A percentile compares a stretch with the other conserved stretches of the same genome.
Conservation (phyloP, 2,888 invertebrate genomes). For the Eupeodes luniger region DNA sequence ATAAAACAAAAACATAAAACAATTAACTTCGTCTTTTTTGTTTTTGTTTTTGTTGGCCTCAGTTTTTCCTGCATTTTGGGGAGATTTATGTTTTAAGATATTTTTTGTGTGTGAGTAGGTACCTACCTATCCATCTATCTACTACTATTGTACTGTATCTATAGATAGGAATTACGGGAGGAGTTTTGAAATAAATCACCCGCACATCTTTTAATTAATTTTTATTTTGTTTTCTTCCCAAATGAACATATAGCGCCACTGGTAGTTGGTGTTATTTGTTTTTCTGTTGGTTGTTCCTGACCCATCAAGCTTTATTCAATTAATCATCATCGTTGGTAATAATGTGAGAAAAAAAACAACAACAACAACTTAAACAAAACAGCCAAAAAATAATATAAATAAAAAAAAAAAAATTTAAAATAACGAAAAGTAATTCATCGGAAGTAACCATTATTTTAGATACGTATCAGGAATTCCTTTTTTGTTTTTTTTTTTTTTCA, state of each 20-base stretch:
- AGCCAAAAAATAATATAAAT: constrained; percentile 3
- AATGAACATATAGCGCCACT: constrained; percentile 14
- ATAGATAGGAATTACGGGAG: constrained; percentile 1
- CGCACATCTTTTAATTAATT: constrained; percentile 41
- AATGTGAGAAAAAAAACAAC: neutral
- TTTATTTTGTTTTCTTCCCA: constrained; percentile 23
- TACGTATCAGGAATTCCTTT: no score
- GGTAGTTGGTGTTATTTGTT: constrained; percentile 11
- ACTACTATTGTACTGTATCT: no score
- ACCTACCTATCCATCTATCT: no score
- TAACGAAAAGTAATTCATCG: neutral
- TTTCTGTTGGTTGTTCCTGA: neutral
- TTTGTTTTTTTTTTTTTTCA: neutral
- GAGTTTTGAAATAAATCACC: constrained; percentile 34
- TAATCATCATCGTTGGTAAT: constrained; percentile 30
- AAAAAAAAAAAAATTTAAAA: neutral
- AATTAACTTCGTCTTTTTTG: constrained; percentile 26
- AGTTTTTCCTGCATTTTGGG: constrained; percentile 2
- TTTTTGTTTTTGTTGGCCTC: neutral
- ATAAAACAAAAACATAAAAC: constrained; percentile 36
- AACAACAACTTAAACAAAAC: neutral
- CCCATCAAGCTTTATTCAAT: constrained; percentile 34
- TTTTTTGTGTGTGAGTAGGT: neutral
- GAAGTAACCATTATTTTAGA: neutral
- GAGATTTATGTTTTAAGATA: constrained; percentile 36